phyloP scores from a whole-genome alignment of 2,797 vertebrate genomes.

The Fundulus diaphanus region DNA sequence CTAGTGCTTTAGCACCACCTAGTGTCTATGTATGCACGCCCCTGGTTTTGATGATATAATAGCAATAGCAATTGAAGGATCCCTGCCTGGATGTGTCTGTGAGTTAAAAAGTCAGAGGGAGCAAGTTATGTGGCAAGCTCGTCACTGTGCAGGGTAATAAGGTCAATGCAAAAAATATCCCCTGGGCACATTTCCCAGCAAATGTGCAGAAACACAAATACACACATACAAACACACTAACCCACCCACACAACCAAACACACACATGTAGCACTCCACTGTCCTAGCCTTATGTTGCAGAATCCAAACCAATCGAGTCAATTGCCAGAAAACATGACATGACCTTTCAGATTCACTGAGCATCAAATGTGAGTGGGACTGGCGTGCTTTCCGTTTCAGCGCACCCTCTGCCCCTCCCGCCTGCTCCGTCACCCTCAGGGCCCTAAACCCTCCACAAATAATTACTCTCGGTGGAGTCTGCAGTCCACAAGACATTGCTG shows the following conservation, averaged over 20 bases:
- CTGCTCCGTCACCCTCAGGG: conserved; percentile 80
- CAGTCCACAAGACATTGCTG: conserved; percentile 86
- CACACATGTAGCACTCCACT: conserved; percentile 60
- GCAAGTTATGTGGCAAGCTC: conserved; percentile 81
- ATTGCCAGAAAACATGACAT: conserved; percentile 98
- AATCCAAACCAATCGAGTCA: conserved; percentile 96
- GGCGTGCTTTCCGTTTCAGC: conserved; percentile 91
- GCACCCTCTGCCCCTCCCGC: conserved; percentile 85
- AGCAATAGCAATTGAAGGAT: conserved; percentile 32
- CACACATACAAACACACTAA: conserved; percentile 46
- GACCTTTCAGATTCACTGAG: conserved; percentile 98
- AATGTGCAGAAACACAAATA: conserved; percentile 86
- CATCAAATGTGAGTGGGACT: conserved; percentile 90
- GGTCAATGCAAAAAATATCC: conserved; percentile 95
- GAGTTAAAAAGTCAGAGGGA: conserved; percentile 60
- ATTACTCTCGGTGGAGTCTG: conserved; percentile 90
- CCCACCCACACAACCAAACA: conserved; percentile 38
- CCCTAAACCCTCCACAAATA: conserved; percentile 94
- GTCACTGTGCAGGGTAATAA: conserved; percentile 92
- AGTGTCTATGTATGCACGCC: too few species aligned
- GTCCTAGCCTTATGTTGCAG: conserved; percentile 90
- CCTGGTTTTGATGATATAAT: conserved; percentile 20
- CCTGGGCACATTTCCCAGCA: conserved; percentile 90
- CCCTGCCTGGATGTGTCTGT: conserved; percentile 42
- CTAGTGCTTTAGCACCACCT: too few species aligned